Evolutionary conservation across 2,888 invertebrate species (phyloP).

Genomic region (Luperina testacea): DNA sequence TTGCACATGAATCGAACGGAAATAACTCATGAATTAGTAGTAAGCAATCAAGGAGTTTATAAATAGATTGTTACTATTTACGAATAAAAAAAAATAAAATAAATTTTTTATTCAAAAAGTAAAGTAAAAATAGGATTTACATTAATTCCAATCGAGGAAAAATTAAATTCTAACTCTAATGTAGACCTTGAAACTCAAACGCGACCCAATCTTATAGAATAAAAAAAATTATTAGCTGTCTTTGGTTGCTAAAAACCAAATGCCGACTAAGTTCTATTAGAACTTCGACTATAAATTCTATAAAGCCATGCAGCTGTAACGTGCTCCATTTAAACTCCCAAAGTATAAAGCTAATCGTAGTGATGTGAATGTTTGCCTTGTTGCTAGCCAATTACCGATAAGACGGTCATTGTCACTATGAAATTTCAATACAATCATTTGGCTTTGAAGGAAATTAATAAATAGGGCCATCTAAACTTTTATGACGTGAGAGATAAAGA

Average conservation of each 20-base stretch:
- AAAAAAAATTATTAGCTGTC: not conserved
- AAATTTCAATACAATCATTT: not conserved
- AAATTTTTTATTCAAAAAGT: too few species aligned
- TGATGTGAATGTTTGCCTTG: constrained; percentile 13
- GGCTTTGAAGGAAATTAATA: constrained; percentile 8
- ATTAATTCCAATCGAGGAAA: too few species aligned
- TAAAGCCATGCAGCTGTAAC: not conserved
- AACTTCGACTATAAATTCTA: not conserved
- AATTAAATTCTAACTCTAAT: too few species aligned
- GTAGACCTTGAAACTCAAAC: too few species aligned
- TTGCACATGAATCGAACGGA: constrained; percentile 14
- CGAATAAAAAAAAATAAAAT: too few species aligned
- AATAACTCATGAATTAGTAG: constrained; percentile 3
- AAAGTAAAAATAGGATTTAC: too few species aligned
- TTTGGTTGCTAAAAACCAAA: not conserved
- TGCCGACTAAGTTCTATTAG: too few species aligned
- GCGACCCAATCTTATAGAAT: not conserved
- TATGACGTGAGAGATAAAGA: not conserved
- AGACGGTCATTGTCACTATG: constrained; percentile 9
- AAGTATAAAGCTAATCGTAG: not conserved
- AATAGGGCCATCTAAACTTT: not conserved
- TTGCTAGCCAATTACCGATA: not conserved
- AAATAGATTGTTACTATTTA: constrained; percentile 9
- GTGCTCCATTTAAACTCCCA: not conserved
- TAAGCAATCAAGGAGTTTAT: not conserved